Evolutionary conservation across 2,888 invertebrate species (phyloP).

Genomic region (Eucera pruinosa): DNA sequence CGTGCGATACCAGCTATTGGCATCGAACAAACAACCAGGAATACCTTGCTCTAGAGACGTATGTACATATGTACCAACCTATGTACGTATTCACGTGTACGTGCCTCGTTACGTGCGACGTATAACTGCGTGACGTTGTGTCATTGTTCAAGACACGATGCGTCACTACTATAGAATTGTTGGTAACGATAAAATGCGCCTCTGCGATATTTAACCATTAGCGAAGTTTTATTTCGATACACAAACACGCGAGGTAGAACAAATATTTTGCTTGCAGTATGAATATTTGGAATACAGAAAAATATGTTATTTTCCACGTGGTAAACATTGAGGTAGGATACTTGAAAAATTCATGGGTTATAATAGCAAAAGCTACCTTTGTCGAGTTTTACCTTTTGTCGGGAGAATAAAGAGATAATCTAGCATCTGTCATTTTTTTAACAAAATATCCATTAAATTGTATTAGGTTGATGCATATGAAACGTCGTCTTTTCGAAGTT

Average conservation of each 20-base stretch:
- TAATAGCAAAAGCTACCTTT: too few species aligned
- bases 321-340: too few species aligned
- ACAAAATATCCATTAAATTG: too few species aligned
- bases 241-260: background rate
- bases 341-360: too few species aligned
- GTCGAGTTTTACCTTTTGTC: too few species aligned
- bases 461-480: too few species aligned
- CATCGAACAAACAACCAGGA: constrained; percentile 58
- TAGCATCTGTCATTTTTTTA: too few species aligned
- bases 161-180: background rate
- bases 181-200: background rate
- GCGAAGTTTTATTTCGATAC: background rate
- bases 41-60: constrained; percentile 51
- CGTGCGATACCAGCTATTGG: constrained; percentile 49
- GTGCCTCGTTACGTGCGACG: background rate
- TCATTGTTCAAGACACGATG: constrained; percentile 10
- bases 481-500: too few species aligned
- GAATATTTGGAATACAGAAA: background rate
- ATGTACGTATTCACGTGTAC: background rate
- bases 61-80: too few species aligned
- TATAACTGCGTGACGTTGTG: background rate
- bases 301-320: background rate
- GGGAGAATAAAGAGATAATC: too few species aligned
- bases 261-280: background rate
- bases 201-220: background rate